Evolutionary conservation across 1,140 invertebrate species (phyloP).

Genomic region (Anoplolepis gracilipes): DNA sequence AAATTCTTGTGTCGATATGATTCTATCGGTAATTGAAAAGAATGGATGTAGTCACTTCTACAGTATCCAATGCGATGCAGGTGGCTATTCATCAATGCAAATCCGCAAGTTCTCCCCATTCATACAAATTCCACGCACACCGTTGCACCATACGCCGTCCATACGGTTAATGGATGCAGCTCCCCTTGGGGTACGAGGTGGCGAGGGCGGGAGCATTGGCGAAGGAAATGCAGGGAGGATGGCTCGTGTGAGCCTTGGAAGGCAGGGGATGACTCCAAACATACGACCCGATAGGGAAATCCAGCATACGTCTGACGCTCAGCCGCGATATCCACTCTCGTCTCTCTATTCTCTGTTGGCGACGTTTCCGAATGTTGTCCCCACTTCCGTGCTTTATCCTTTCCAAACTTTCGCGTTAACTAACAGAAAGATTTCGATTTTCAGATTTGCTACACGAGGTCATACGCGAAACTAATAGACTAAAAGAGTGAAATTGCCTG

Average conservation of each 20-base stretch:
- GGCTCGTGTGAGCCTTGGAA: conserved; percentile 63
- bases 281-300: conserved; percentile 84
- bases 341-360: conserved; percentile 62
- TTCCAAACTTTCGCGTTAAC: conserved; percentile 59
- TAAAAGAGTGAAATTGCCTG: neutral
- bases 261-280: conserved; percentile 80
- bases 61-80: conserved; percentile 77
- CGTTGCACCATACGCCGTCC: conserved; percentile 51
- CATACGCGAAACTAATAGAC: neutral
- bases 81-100: conserved; percentile 82
- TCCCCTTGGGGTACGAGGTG: conserved; percentile 72
- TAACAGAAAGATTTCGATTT: conserved; percentile 54
- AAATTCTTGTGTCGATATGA: conserved; percentile 16
- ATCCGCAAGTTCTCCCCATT: conserved; percentile 81
- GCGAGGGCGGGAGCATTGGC: conserved; percentile 37
- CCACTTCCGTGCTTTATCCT: conserved; percentile 52
- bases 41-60: conserved; percentile 67
- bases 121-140: conserved; percentile 79
- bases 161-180: conserved; percentile 80
- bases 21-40: conserved; percentile 36
- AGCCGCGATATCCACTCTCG: conserved; percentile 51
- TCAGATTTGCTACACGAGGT: neutral
- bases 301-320: conserved; percentile 76
- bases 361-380: conserved; percentile 72
- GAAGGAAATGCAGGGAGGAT: conserved; percentile 62